A percentile compares a stretch with the other conserved stretches of the same genome.
phyloP scores from a whole-genome alignment of 2,888 invertebrate species.

The Druceiella hillmani region DNA sequence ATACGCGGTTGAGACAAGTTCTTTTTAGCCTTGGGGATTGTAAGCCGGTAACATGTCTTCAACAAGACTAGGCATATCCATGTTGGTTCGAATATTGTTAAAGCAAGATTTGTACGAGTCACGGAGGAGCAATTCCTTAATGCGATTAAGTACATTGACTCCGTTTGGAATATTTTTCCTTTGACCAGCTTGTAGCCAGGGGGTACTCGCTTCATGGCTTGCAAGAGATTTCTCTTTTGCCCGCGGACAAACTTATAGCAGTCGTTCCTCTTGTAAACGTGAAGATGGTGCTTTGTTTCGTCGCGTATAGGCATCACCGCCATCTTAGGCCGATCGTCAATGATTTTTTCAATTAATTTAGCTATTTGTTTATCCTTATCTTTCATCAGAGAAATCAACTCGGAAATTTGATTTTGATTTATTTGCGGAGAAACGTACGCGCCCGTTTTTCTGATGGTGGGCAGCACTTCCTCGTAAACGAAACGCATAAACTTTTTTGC shows the following conservation, averaged over 20 bases:
- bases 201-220: constrained; percentile 15
- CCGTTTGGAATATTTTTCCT: constrained; percentile 15
- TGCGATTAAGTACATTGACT: too few relatives aligned
- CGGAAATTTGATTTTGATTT: constrained; percentile 6
- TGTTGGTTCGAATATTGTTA: constrained; percentile 20
- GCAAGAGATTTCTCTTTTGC: constrained; percentile 17
- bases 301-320: background rate
- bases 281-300: constrained; percentile 13
- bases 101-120: constrained; percentile 18
- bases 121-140: constrained; percentile 17
- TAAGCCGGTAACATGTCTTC: constrained; percentile 11
- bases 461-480: constrained; percentile 17
- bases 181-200: too few relatives aligned
- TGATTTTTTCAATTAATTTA: too few relatives aligned
- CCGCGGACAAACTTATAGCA: too few relatives aligned
- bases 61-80: constrained; percentile 14
- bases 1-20: too few relatives aligned
- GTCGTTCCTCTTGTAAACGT: constrained; percentile 17
- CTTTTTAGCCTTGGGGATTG: too few relatives aligned
- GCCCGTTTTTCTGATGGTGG: constrained; percentile 7
- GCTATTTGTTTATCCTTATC: constrained; percentile 12
- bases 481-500: constrained; percentile 15
- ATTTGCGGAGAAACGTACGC: constrained; percentile 5
- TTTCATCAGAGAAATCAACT: constrained; percentile 15
- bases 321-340: constrained; percentile 5